These are phyloP conservation scores for Myoxocephalus aenaeus DNA, from an alignment of 2,797 vertebrate genomes.

Conservation along the genomic window DNA sequence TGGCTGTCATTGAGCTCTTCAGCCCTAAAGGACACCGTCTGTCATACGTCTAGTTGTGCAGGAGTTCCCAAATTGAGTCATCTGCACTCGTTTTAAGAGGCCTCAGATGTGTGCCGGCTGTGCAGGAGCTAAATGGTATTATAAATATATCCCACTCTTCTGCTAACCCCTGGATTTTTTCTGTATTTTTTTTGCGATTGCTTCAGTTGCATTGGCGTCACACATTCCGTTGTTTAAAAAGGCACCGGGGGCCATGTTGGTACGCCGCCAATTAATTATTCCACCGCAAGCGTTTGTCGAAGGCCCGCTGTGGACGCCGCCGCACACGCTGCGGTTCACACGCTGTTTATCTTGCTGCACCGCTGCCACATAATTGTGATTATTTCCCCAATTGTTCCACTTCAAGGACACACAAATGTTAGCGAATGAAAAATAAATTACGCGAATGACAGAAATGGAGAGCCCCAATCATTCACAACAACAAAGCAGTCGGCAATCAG, in stretches of 20 bases:
- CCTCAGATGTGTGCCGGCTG: slow-evolving; percentile 33
- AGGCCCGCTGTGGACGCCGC: slow-evolving; percentile 13
- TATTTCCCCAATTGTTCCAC: slow-evolving; percentile 23
- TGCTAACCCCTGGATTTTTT: background rate
- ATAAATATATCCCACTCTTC: slow-evolving; percentile 12
- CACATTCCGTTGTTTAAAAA: slow-evolving; percentile 11
- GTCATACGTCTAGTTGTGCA: slow-evolving; percentile 57
- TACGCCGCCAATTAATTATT: slow-evolving; percentile 10
- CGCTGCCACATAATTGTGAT: slow-evolving; percentile 23
- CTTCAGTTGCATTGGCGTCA: background rate
- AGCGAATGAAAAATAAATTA: background rate
- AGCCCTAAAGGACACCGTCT: slow-evolving; percentile 58
- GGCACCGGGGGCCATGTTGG: background rate
- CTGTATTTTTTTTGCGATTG: slow-evolving; percentile 8
- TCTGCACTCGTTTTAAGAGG: slow-evolving; percentile 29
- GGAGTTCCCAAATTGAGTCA: slow-evolving; percentile 34
- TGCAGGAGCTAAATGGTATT: slow-evolving; percentile 26
- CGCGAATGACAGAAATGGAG: background rate
- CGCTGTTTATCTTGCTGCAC: background rate
- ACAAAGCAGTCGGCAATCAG: slow-evolving; percentile 30
- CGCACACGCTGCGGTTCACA: background rate
- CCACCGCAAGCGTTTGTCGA: background rate
- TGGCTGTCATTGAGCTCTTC: slow-evolving; percentile 58
- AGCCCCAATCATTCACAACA: slow-evolving; percentile 7
- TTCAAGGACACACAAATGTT: background rate